phyloP scores from a whole-genome alignment of 2,797 vertebrate genomes.

The Chanos chanos region DNA sequence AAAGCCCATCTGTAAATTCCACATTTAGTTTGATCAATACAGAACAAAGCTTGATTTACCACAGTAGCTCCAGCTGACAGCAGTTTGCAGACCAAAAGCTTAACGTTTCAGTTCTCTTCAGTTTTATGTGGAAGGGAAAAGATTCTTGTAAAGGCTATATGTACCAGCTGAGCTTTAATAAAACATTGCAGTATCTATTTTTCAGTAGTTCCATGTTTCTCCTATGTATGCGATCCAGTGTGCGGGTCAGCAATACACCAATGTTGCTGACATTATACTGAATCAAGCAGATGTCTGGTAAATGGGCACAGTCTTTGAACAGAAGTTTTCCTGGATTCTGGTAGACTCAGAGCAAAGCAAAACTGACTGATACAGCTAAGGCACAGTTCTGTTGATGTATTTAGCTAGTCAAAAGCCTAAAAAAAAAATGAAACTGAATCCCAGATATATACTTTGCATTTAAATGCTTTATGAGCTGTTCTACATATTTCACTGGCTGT shows the following conservation, averaged over 20 bases:
- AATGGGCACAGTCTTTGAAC: slow-evolving; percentile 6
- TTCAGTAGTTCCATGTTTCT: slow-evolving; percentile 62
- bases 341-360: slow-evolving; percentile 27
- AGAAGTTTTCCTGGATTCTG: slow-evolving; percentile 24
- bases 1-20: slow-evolving; percentile 20
- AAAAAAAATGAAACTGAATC: slow-evolving; percentile 33
- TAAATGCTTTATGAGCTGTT: slow-evolving; percentile 41
- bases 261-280: slow-evolving; percentile 12
- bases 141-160: slow-evolving; percentile 63
- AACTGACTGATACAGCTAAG: slow-evolving; percentile 17
- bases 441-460: slow-evolving; percentile 32
- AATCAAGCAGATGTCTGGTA: slow-evolving; percentile 20
- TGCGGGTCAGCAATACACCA: slow-evolving; percentile 20
- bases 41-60: slow-evolving; percentile 22
- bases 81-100: slow-evolving; percentile 5
- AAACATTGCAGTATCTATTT: slow-evolving; percentile 65
- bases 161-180: slow-evolving; percentile 66
- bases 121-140: slow-evolving; percentile 20
- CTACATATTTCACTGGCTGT: slow-evolving; percentile 46
- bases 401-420: slow-evolving; percentile 21
- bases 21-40: slow-evolving; percentile 39
- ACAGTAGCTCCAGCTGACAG: slow-evolving; percentile 1
- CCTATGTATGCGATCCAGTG: slow-evolving; percentile 47
- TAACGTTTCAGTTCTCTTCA: slow-evolving; percentile 13
- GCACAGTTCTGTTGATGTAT: slow-evolving; percentile 23